Conservation (phyloP, 2,888 invertebrate species). For the Troglohyphantes excavatus region DNA sequence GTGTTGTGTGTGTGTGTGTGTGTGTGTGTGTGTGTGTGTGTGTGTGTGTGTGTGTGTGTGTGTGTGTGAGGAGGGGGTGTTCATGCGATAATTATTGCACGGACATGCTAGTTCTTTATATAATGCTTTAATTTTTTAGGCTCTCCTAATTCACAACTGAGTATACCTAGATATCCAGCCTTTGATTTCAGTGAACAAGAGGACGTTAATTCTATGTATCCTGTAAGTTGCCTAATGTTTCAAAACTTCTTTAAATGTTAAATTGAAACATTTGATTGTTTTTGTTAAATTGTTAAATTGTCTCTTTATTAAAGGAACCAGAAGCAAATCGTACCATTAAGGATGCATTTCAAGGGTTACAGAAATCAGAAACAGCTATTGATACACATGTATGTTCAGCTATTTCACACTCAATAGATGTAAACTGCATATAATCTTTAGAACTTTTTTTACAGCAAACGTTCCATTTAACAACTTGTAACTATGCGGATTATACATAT, state of each 20-base stretch:
- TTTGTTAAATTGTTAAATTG: too few species aligned
- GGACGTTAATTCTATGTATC: constrained; percentile 63
- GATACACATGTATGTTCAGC: constrained; percentile 36
- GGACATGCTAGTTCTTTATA: too few species aligned
- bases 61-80: too few species aligned
- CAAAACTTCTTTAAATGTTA: too few species aligned
- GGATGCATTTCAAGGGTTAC: constrained; percentile 28
- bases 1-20: too few species aligned
- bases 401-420: constrained; percentile 33
- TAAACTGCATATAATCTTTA: constrained; percentile 9
- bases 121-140: too few species aligned
- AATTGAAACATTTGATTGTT: background rate
- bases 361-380: constrained; percentile 9
- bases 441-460: too few species aligned
- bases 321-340: constrained; percentile 55
- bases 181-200: constrained; percentile 77
- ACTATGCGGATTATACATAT: too few species aligned
- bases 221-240: constrained; percentile 35
- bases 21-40: too few species aligned
- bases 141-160: constrained; percentile 63
- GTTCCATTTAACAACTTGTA: too few species aligned
- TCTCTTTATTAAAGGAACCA: constrained; percentile 57
- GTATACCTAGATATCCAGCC: constrained; percentile 69
- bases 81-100: too few species aligned
- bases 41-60: too few species aligned